Percentiles rank a stretch among this genome's conserved stretches.
These are phyloP conservation scores for Xiphorhynchus elegans DNA, from an alignment of 2,113 vertebrate genomes.

Conservation along the genomic window DNA sequence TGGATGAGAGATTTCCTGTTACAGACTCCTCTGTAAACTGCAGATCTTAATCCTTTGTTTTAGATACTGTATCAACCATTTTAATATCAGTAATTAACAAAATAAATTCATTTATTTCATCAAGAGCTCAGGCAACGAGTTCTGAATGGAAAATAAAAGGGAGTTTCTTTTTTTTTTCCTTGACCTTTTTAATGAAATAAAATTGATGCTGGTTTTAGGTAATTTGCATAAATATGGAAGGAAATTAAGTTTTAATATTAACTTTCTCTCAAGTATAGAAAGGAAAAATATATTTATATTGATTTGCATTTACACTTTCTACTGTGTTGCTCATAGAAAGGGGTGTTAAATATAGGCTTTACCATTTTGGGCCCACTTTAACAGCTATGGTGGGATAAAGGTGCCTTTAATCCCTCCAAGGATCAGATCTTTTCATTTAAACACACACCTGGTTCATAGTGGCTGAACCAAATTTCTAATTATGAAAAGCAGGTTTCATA, in stretches of 20 bases:
- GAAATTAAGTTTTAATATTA: slow-evolving; percentile 11
- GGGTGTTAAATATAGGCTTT: background rate
- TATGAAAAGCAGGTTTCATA: slow-evolving; percentile 32
- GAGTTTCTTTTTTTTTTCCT: background rate
- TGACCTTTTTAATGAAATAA: background rate
- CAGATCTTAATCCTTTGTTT: slow-evolving; percentile 39
- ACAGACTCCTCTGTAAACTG: slow-evolving; percentile 19
- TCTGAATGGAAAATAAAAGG: background rate
- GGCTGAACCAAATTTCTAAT: background rate
- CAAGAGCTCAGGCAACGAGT: background rate
- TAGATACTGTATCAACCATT: background rate
- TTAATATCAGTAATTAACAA: slow-evolving; percentile 42
- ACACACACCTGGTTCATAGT: background rate
- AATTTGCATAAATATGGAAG: slow-evolving; percentile 50
- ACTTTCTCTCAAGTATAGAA: slow-evolving; percentile 3
- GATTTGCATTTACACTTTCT: background rate
- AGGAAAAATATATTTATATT: background rate
- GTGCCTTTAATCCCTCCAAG: background rate
- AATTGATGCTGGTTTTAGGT: background rate
- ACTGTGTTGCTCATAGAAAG: background rate
- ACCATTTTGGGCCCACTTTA: background rate
- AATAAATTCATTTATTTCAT: slow-evolving; percentile 21
- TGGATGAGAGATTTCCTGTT: slow-evolving; percentile 43
- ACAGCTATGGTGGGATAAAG: background rate
- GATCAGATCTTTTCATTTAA: slow-evolving; percentile 2